Evolutionary conservation across 2,888 invertebrate genomes (phyloP), one percentile per base, ranked within the genome.

Genomic region (Plebejus argus): DNA sequence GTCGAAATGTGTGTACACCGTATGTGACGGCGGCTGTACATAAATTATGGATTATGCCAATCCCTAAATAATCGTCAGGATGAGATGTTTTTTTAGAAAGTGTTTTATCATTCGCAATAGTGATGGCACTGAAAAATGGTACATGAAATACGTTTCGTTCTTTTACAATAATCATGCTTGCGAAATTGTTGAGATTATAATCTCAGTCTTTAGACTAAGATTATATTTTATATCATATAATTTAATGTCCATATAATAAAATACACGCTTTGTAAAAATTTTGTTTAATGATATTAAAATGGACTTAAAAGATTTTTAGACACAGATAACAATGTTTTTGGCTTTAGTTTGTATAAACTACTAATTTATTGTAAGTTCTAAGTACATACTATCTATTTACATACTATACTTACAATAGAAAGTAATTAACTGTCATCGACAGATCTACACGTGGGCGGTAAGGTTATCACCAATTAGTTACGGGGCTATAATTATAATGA

Each of bases 21-120:
- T 1, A 18, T 33, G 15, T 15, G 15, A 33, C 28, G 6, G 66
- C 66, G 28, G 15, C 28, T 66, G 66, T 74, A 45, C 28, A 74
- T 49, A 23, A 49, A 72, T 74, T 53, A 53, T 74, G 74, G 74
- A 74, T 74, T 74, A 74, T 28, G 45, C 49, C 45, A 45, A 45
- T 49, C 23, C 45, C 28, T 74, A 74, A 74, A 49, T 53, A 74
- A 49, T 28, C 74, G 74, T 28, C 23, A 49, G 49, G 28, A 20
- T 23, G 74, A 28, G n/a, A 23, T 45, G 45, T 20, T 74, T 74
- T 53, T 74, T 72, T 12, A 45, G 66, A 66, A 28, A 28, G 28
- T 33, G 66, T 66, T 33, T 66, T 18, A 66, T 66, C 66, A 28
- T 33, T 66, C 28, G 18, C 33, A 33, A 66, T 61, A 61, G 61